A percentile compares a stretch with the other conserved stretches of the same genome.
These are phyloP conservation scores for Ardeotis arabs DNA, from an alignment of 2,113 vertebrate genomes.

Conservation along the genomic window DNA sequence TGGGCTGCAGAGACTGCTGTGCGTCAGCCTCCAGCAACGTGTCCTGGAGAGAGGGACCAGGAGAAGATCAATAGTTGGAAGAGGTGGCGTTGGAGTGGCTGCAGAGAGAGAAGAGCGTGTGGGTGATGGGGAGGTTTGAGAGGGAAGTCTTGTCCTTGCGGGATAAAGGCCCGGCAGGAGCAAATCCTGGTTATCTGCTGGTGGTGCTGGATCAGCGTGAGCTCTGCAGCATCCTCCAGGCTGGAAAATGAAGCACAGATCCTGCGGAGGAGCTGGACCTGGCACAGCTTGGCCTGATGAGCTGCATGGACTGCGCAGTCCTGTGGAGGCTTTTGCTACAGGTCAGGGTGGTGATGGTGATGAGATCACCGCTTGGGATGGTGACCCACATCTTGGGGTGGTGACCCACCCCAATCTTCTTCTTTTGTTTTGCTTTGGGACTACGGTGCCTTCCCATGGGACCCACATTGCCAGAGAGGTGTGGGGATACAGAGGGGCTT, in stretches of 20 bases:
- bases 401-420: background rate
- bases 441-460: fast-evolving
- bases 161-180: background rate
- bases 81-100: background rate
- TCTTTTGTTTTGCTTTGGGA: background rate
- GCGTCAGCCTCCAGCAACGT: background rate
- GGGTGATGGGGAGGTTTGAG: background rate
- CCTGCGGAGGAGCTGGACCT: background rate
- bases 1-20: background rate
- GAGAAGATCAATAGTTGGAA: background rate
- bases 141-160: background rate
- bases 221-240: background rate
- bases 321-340: background rate
- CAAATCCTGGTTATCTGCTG: background rate
- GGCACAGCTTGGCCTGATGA: background rate
- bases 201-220: fast-evolving
- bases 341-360: background rate
- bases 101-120: fast-evolving
- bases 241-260: background rate
- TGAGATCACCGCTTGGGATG: background rate
- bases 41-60: background rate
- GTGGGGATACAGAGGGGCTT: background rate
- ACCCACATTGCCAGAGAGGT: background rate
- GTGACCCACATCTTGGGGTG: background rate
- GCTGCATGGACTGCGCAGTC: background rate